These are phyloP conservation scores for Crossaster papposus DNA, from an alignment of 53 echinoderm and acorn worm genomes.

Conservation along the genomic window DNA sequence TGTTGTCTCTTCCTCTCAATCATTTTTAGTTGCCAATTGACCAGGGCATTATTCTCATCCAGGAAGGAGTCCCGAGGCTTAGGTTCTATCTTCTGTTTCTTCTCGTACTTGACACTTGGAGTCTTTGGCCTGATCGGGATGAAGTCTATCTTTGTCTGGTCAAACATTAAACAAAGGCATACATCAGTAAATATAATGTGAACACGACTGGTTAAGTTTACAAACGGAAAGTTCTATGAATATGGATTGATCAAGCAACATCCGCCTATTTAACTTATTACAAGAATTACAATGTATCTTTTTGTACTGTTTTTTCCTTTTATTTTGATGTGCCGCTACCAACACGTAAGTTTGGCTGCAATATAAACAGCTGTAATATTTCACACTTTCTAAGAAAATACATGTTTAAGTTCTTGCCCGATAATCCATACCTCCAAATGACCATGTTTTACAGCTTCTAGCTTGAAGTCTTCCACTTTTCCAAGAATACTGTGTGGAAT, in stretches of 20 bases:
- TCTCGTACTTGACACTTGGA: slow-evolving; percentile 79
- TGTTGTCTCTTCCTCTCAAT: slow-evolving; percentile 91
- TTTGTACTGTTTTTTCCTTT: too few species aligned
- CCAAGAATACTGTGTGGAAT: slow-evolving; percentile 95
- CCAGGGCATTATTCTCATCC: slow-evolving; percentile 94
- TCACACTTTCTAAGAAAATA: neutral
- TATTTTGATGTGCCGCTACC: too few species aligned
- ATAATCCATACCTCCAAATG: slow-evolving; percentile 70
- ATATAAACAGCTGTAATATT: too few species aligned
- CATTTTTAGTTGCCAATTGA: slow-evolving; percentile 96
- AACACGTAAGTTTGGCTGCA: too few species aligned
- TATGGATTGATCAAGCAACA: too few species aligned
- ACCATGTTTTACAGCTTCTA: slow-evolving; percentile 77
- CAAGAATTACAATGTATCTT: too few species aligned
- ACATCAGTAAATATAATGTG: neutral
- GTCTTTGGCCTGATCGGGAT: slow-evolving; percentile 86
- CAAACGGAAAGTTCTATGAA: too few species aligned
- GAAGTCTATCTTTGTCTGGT: slow-evolving; percentile 51
- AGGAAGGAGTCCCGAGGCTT: slow-evolving; percentile 85
- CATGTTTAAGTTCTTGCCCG: neutral
- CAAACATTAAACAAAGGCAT: neutral
- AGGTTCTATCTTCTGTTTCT: slow-evolving; percentile 49
- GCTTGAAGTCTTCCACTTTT: slow-evolving; percentile 86
- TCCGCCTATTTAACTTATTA: too few species aligned
- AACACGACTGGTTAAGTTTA: neutral